These are phyloP conservation scores for Caerostris extrusa DNA, from an alignment of 1,140 invertebrate species.

Conservation along the genomic window DNA sequence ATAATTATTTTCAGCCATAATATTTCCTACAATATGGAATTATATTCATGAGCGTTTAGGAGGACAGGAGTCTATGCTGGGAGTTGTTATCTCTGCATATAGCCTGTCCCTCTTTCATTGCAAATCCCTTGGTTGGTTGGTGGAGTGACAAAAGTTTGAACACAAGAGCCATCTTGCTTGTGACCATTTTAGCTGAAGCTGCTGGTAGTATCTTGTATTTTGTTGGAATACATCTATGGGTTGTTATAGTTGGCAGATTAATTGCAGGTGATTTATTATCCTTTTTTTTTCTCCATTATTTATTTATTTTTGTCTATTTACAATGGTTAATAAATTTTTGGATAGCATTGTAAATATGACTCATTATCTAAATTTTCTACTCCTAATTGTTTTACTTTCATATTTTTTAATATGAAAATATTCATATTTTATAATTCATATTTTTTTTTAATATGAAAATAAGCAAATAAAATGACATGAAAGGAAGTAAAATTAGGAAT, in stretches of 20 bases:
- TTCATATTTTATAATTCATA: no score
- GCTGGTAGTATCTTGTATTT: slow-evolving; percentile 81
- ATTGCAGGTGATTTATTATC: slow-evolving; percentile 79
- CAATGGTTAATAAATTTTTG: no score
- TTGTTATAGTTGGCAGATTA: slow-evolving; percentile 80
- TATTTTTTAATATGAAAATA: no score
- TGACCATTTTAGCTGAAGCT: slow-evolving; percentile 80
- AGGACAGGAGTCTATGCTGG: slow-evolving; percentile 70
- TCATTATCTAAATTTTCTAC: no score
- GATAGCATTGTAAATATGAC: no score
- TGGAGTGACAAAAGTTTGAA: slow-evolving; percentile 78
- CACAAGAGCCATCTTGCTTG: slow-evolving; percentile 80
- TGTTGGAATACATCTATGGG: slow-evolving; percentile 80
- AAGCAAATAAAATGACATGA: no score
- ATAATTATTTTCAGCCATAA: slow-evolving; percentile 77
- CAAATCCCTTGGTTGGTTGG: slow-evolving; percentile 78
- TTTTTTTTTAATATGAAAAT: no score
- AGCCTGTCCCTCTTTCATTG: slow-evolving; percentile 78
- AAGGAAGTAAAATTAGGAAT: no score
- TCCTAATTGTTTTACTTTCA: no score
- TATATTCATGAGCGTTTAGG: slow-evolving; percentile 73
- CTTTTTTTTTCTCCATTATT: neutral
- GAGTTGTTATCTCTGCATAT: slow-evolving; percentile 77
- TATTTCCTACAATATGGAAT: slow-evolving; percentile 78
- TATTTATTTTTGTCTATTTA: no score